Base-by-base conservation (phyloP, 1,140 invertebrate species). In the Zeugodacus cucurbitae region DNA sequence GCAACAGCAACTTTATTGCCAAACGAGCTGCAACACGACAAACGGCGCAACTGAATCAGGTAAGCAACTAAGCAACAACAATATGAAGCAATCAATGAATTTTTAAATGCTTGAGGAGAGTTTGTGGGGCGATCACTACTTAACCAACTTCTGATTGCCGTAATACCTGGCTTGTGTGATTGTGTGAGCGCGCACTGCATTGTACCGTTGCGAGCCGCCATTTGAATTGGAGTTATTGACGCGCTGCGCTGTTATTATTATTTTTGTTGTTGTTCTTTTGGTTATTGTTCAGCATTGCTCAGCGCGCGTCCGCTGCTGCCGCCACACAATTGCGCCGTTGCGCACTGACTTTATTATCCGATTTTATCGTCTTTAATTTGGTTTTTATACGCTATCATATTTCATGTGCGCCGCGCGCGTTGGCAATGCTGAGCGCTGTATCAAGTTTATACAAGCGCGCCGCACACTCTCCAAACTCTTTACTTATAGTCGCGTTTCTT, bases 351-450 rank as follows among this genome's bases (percentile, higher is more conserved):
- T 54, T 78, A 88, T 78, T 54, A 64, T 48, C 67, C 70, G 85
- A 70, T 89, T 89, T 89, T 88, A 89, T 89, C 87, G 88, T 67
- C 85, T 89, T 89, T 89, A 89, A 89, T 89, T 89, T 88, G 87
- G 74, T 86, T 89, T 89, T 89, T 89, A 89, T 89, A 70, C 58
- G 88, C 78, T 89, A 88, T 89, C 88, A 88, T 89, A 89, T 89
- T 89, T 89, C 88, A 89, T 86, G 87, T 34, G 0, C 32, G 59
- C 48, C 4, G 41, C 10, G 54, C 26, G 57, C 32, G 2, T 57
- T 22, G 64, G 20, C n/a, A 29, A 44, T 8, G 44, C 57, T 58
- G 29, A 48, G 74, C 74, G 34, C 11, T 37, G 67, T 41, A 20
- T 74, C 20, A 22, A 74, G 67, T 34, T 7, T 37, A 74, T 74